Percentiles rank a stretch among this genome's conserved stretches.
Conservation (phyloP, 2,113 vertebrate genomes). For the Otocyon megalotis region DNA sequence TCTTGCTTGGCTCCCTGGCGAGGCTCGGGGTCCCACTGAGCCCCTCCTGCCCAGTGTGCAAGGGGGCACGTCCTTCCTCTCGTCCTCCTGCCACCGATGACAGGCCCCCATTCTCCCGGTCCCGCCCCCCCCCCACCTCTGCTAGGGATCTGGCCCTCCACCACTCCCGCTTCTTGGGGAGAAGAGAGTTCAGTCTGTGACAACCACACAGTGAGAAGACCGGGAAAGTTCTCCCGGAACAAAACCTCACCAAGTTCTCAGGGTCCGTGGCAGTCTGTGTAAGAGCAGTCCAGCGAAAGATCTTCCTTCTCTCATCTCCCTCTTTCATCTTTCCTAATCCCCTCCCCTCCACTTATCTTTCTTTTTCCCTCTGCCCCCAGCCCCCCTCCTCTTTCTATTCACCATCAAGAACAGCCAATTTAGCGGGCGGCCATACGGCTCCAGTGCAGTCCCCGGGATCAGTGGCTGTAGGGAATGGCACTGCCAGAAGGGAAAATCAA, state of each 20-base stretch:
- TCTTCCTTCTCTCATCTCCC: conserved; percentile 82
- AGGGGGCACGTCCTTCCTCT: background rate
- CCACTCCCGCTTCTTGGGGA: conserved; percentile 15
- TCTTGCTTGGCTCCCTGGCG: background rate
- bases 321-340: conserved; percentile 80
- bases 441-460: conserved; percentile 51
- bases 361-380: conserved; percentile 68
- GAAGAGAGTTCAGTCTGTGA: conserved; percentile 73
- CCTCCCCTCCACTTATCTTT: conserved; percentile 81
- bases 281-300: conserved; percentile 73
- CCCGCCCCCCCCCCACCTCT: background rate
- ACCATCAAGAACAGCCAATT: conserved; percentile 78
- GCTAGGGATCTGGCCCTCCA: background rate
- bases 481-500: conserved; percentile 64
- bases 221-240: conserved; percentile 72
- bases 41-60: background rate
- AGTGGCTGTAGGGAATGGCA: conserved; percentile 61
- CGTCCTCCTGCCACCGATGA: accelerated
- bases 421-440: conserved; percentile 40
- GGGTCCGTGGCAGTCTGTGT: conserved; percentile 61
- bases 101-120: background rate
- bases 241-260: conserved; percentile 78
- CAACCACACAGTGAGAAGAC: conserved; percentile 69
- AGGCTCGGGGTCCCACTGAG: background rate
- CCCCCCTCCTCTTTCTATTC: conserved; percentile 62